A percentile compares a stretch with the other conserved stretches of the same genome.
These are phyloP conservation scores for Chrysoperla carnea DNA, from an alignment of 1,140 invertebrate species.

Conservation along the genomic window DNA sequence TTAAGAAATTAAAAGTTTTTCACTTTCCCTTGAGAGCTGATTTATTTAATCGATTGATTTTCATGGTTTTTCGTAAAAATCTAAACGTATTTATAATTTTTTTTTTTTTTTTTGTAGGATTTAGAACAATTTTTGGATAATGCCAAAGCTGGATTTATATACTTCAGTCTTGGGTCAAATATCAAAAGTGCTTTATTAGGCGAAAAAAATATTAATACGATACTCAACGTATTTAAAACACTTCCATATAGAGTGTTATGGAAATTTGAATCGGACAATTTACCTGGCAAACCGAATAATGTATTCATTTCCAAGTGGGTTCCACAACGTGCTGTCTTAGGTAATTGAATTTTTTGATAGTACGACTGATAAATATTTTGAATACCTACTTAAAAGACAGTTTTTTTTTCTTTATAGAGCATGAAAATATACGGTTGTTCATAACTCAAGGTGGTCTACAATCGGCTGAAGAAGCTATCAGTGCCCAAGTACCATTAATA, in stretches of 20 bases:
- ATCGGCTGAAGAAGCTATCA: conserved; percentile 35
- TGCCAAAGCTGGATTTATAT: conserved; percentile 4
- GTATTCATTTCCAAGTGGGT: conserved; percentile 26
- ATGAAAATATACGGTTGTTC: conserved; percentile 33
- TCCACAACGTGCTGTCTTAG: conserved; percentile 28
- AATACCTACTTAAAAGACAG: not conserved
- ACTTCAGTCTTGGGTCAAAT: conserved; percentile 6
- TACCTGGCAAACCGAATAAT: conserved; percentile 1
- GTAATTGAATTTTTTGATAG: not conserved
- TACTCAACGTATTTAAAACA: conserved; percentile 1
- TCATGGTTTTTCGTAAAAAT: too few species aligned
- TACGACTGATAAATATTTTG: not conserved
- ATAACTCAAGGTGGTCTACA: conserved; percentile 42
- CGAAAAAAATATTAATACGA: not conserved
- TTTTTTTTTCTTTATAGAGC: conserved; percentile 17
- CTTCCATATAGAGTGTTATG: conserved; percentile 9
- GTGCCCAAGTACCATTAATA: conserved; percentile 32
- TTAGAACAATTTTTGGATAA: conserved; percentile 4
- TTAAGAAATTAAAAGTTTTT: too few species aligned
- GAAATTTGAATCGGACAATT: conserved; percentile 10
- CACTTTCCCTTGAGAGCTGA: too few species aligned
- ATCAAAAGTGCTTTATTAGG: conserved; percentile 3
- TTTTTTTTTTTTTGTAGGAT: conserved; percentile 1
- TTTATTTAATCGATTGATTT: too few species aligned
- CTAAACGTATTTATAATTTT: too few species aligned